These are phyloP conservation scores for Cyphomyrmex costatus DNA, from an alignment of 1,140 invertebrate species.

Conservation along the genomic window DNA sequence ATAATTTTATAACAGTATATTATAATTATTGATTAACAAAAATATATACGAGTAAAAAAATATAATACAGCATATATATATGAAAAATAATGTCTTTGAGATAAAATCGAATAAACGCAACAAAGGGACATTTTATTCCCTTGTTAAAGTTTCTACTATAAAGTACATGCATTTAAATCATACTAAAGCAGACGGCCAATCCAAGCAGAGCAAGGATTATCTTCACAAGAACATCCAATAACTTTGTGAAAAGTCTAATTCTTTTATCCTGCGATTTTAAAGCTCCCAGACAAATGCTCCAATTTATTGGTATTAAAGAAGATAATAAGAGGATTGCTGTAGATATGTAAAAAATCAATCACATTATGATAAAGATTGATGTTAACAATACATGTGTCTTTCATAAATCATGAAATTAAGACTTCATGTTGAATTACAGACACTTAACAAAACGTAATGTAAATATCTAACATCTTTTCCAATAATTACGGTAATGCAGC, in stretches of 20 bases:
- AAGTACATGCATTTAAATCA: slow-evolving; percentile 41
- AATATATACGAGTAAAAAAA: not conserved
- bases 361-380: slow-evolving; percentile 14
- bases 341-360: not conserved
- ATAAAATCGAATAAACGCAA: not conserved
- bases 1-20: slow-evolving; percentile 15
- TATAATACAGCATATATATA: not conserved
- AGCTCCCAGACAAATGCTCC: slow-evolving; percentile 31
- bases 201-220: slow-evolving; percentile 24
- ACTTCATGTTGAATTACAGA: not conserved
- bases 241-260: slow-evolving; percentile 38
- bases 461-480: not conserved
- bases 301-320: slow-evolving; percentile 45
- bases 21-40: slow-evolving; percentile 2
- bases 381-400: not conserved
- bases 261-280: slow-evolving; percentile 29
- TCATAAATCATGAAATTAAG: not conserved
- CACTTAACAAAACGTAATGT: not conserved
- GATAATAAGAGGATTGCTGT: slow-evolving; percentile 24
- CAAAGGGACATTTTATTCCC: not conserved
- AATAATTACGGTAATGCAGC: not conserved
- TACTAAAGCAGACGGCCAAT: slow-evolving; percentile 15
- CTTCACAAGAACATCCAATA: slow-evolving; percentile 39
- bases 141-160: slow-evolving; percentile 30
- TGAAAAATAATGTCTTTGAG: slow-evolving; percentile 27